Base-by-base conservation (phyloP, 2,888 invertebrate species). In the Nomada ruficornis region DNA sequence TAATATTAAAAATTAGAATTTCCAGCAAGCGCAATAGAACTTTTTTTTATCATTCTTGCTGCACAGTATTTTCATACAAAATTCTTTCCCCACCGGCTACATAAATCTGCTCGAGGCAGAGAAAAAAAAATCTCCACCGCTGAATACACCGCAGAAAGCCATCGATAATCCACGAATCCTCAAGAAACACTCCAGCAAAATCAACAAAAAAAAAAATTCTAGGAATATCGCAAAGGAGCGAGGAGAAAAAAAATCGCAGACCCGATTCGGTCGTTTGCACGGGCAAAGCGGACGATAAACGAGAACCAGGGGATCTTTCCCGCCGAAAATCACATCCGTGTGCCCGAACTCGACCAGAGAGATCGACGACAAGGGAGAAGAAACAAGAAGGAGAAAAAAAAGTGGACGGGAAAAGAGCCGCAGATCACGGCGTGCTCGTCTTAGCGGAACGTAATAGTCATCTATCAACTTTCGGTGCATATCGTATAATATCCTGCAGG, bases 401-500 rank as follows among this genome's bases (percentile, higher is more conserved):
- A 57, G 26, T 60, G 63, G 73, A 75, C 50, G 47, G 44, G 79
- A 69, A 76, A 83, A 77, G 83, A 47, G 68, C 75, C 65, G 59
- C 79, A 59, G 69, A 79, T 67, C 76, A 77, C 73, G 63, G 76
- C 71, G 57, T 79, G 79, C 75, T 89, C 89, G 89, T 91, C 89
- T 92, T 90, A 90, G 90, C 89, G 89, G 88, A 91, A 91, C 90
- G 90, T 91, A 91, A 91, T 91, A 90, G 90, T 89, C 90, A 92
- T 93, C 91, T 92, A 92, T 93, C 92, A 92, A 90, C 86, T 91
- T 89, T 88, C 83, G 90, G 88, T 89, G 90, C 89, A 90, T 91
- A 90, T 91, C 91, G 90, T 91, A 91, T 93, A 93, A 93, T 92
- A 92, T 91, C 88, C 89, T 86, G 89, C 87, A 85, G 89, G 86